phyloP scores from a whole-genome alignment of 2,113 vertebrate genomes.

The Pyxicephalus adspersus region DNA sequence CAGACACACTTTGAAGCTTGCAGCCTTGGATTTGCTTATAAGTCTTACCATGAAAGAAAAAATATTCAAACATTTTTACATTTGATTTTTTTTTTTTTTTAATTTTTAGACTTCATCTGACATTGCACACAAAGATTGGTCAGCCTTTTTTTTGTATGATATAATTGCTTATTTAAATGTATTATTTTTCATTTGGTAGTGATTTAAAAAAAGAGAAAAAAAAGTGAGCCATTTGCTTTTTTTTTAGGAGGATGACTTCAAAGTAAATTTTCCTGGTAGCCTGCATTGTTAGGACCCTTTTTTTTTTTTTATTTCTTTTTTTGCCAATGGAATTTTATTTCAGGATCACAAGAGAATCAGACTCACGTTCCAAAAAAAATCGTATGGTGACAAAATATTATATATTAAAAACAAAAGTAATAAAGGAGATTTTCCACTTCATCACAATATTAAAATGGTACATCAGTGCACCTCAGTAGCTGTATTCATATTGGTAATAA shows the following conservation, averaged over 20 bases:
- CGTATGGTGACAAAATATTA: conserved; percentile 67
- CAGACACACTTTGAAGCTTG: conserved; percentile 87
- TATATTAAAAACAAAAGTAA: conserved; percentile 7
- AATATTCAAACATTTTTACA: conserved; percentile 73
- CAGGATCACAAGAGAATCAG: conserved; percentile 72
- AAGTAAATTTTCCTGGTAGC: conserved; percentile 73
- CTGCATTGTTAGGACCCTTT: conserved; percentile 70
- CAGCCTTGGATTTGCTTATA: conserved; percentile 78
- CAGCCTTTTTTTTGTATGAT: conserved; percentile 90
- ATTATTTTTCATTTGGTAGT: conserved; percentile 76
- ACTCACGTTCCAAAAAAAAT: conserved; percentile 69
- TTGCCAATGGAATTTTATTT: conserved; percentile 72
- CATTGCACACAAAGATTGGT: conserved; percentile 84
- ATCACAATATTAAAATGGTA: conserved; percentile 75
- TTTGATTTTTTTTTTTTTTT: conserved; percentile 70
- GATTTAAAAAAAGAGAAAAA: conserved; percentile 65
- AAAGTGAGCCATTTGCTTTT: conserved; percentile 71
- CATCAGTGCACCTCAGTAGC: conserved; percentile 74
- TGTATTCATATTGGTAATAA: conserved; percentile 91
- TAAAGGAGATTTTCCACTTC: conserved; percentile 64
- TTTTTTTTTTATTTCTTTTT: not conserved
- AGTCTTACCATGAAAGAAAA: conserved; percentile 80
- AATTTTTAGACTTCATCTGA: conserved; percentile 78
- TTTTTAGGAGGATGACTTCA: conserved; percentile 73
- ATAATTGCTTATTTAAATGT: conserved; percentile 87